Evolutionary conservation across 2,113 vertebrate genomes (phyloP).

Genomic region (Trinectes maculatus): DNA sequence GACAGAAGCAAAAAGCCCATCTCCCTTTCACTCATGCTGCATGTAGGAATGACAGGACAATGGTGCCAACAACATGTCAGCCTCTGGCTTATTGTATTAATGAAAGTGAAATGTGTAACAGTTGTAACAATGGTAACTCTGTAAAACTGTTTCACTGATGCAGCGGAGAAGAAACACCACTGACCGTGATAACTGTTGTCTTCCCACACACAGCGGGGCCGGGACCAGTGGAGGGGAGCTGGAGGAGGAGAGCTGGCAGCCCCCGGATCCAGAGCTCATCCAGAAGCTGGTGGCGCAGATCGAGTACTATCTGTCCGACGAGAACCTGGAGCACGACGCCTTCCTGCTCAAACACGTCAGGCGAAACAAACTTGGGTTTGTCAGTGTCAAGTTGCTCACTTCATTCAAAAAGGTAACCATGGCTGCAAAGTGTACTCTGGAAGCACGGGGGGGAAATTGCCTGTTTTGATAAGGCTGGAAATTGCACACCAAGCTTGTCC

Average conservation of each 20-base stretch:
- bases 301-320: constrained; percentile 96
- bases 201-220: constrained; percentile 75
- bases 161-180: constrained; percentile 12
- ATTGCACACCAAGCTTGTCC: background rate
- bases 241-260: constrained; percentile 91
- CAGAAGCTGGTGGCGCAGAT: constrained; percentile 92
- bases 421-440: background rate
- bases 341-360: constrained; percentile 96
- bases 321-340: constrained; percentile 96
- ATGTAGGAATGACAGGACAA: constrained; percentile 19
- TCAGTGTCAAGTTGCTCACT: constrained; percentile 97
- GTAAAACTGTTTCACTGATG: background rate
- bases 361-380: constrained; percentile 95
- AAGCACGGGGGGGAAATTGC: background rate
- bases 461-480: background rate
- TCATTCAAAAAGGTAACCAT: constrained; percentile 95
- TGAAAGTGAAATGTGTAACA: constrained; percentile 39
- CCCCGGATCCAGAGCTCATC: constrained; percentile 89
- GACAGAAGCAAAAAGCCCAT: constrained; percentile 6
- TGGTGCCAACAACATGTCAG: constrained; percentile 34
- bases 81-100: constrained; percentile 41
- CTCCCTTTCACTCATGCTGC: constrained; percentile 7
- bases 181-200: constrained; percentile 31
- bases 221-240: constrained; percentile 89
- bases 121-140: constrained; percentile 30